Conservation (phyloP, 2,113 vertebrate species). For the Oncorhynchus masou region DNA sequence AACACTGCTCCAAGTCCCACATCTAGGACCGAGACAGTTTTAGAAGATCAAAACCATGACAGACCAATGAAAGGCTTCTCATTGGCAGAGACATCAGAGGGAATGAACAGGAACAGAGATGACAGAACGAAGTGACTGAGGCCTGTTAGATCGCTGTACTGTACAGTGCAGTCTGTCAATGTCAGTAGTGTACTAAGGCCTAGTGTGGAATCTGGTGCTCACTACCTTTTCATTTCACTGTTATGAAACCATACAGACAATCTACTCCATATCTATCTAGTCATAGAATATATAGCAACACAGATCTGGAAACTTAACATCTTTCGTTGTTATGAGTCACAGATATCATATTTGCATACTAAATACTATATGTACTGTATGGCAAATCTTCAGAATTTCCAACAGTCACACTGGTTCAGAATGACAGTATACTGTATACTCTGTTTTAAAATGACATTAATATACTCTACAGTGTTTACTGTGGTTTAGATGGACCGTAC, state of each 20-base stretch:
- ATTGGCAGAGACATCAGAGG: constrained; percentile 13
- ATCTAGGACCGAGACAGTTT: not conserved
- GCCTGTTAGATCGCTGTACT: not conserved
- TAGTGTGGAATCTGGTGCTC: not conserved
- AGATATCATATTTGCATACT: too few relatives aligned
- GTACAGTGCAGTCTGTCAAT: too few relatives aligned
- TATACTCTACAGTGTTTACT: too few relatives aligned
- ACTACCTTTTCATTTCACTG: not conserved
- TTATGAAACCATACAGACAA: not conserved
- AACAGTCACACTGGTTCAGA: too few relatives aligned
- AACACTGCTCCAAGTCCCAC: constrained; percentile 26
- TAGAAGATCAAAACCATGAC: constrained; percentile 35
- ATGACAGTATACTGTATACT: too few relatives aligned
- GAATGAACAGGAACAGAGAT: not conserved
- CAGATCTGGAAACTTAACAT: too few relatives aligned
- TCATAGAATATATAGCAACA: too few relatives aligned
- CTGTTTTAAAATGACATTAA: too few relatives aligned
- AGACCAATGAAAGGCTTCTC: constrained; percentile 18
- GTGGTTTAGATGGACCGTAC: not conserved
- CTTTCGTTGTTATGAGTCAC: too few relatives aligned
- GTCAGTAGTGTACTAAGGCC: too few relatives aligned
- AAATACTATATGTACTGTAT: too few relatives aligned
- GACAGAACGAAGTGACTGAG: not conserved
- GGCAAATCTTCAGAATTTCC: too few relatives aligned
- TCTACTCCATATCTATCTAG: not conserved